Conservation (phyloP, 1,140 invertebrate genomes). For the Ceratoteleas bidentatus region DNA sequence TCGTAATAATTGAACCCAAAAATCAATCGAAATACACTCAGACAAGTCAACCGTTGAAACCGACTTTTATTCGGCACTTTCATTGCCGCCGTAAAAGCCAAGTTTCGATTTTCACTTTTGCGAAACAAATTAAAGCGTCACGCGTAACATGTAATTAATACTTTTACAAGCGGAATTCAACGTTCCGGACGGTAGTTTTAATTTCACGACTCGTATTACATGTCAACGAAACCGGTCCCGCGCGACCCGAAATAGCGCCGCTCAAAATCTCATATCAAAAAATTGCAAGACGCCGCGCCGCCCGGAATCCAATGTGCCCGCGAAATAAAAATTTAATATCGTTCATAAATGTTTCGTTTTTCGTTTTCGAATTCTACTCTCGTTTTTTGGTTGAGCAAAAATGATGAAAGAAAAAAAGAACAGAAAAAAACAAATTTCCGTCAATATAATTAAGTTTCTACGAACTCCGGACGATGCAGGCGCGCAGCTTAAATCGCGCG, state of each 20-base stretch:
- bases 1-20: too few species aligned
- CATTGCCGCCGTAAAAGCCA: too few species aligned
- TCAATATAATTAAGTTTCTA: constrained; percentile 33
- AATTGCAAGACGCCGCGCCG: not conserved
- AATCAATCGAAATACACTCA: too few species aligned
- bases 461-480: not conserved
- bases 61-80: too few species aligned
- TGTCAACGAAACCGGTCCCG: not conserved
- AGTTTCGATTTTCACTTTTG: too few species aligned
- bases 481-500: constrained; percentile 19
- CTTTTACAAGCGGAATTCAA: not conserved
- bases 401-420: too few species aligned
- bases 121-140: constrained; percentile 1
- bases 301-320: not conserved
- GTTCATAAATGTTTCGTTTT: too few species aligned
- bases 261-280: constrained; percentile 2
- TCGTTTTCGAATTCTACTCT: too few species aligned
- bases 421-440: not conserved
- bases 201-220: constrained; percentile 6
- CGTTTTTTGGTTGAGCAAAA: too few species aligned
- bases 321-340: too few species aligned
- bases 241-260: not conserved
- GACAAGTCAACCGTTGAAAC: too few species aligned
- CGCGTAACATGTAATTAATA: constrained; percentile 13
- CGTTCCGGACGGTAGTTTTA: constrained; percentile 1